These are phyloP conservation scores for Malacoctenus gilli DNA, from an alignment of 2,797 vertebrate genomes.

Conservation along the genomic window DNA sequence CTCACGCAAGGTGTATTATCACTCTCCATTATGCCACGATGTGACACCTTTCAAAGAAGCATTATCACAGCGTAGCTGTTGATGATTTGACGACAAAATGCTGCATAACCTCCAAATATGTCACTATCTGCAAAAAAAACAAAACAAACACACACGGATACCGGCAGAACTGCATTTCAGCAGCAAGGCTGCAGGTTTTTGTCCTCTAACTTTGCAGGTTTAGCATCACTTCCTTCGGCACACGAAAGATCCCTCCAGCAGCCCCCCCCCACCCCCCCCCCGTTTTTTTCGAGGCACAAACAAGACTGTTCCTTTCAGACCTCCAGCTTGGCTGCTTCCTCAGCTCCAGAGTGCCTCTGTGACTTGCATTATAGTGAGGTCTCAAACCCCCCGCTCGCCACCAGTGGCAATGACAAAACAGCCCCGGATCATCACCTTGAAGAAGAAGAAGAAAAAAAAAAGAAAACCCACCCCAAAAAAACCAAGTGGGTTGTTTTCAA, in stretches of 20 bases:
- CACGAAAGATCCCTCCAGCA: conserved; percentile 47
- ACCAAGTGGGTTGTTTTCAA: conserved; percentile 47
- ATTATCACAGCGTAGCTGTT: not conserved
- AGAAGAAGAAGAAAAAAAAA: conserved; percentile 33
- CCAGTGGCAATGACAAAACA: conserved; percentile 53
- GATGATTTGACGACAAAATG: conserved; percentile 1
- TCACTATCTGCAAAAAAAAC: conserved; percentile 4
- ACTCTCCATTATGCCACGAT: not conserved
- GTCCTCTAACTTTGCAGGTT: conserved; percentile 48
- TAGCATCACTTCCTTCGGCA: conserved; percentile 52
- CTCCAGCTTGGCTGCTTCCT: conserved; percentile 72
- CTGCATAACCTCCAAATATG: conserved; percentile 27
- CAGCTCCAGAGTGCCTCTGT: conserved; percentile 68
- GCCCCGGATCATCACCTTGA: conserved; percentile 57
- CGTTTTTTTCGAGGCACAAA: conserved; percentile 66
- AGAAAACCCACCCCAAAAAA: too few species aligned
- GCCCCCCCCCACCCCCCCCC: conserved; percentile 43
- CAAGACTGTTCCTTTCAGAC: conserved; percentile 73
- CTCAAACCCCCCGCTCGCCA: conserved; percentile 65
- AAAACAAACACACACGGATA: conserved; percentile 17
- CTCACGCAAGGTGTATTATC: conserved; percentile 2
- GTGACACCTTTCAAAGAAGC: not conserved
- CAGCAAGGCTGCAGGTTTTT: conserved; percentile 56
- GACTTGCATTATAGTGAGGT: conserved; percentile 77
- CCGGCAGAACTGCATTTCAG: conserved; percentile 38